Evolutionary conservation across 2,113 vertebrate genomes (phyloP).

Genomic region (Pelecanoides urinatrix): DNA sequence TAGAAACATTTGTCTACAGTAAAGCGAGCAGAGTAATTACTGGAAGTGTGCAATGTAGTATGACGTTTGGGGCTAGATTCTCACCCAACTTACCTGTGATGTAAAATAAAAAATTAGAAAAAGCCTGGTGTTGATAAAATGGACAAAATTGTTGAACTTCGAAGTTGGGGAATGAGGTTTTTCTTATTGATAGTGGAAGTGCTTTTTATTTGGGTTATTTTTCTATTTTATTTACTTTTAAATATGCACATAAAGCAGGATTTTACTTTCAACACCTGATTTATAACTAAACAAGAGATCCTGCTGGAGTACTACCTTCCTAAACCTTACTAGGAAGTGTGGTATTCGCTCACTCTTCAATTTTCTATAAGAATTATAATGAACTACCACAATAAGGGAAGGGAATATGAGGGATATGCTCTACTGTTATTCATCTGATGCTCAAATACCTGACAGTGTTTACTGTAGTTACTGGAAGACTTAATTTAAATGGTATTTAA

Average conservation of each 20-base stretch:
- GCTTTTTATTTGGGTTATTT: background rate
- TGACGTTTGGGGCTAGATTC: background rate
- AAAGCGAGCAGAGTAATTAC: background rate
- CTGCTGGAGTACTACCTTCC: background rate
- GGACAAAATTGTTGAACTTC: background rate
- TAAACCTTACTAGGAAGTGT: background rate
- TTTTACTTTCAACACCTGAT: background rate
- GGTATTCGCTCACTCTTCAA: background rate
- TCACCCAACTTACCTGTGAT: background rate
- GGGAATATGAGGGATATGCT: background rate
- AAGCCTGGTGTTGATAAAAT: background rate
- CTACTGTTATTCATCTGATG: background rate
- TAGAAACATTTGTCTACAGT: background rate
- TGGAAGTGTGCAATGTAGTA: background rate
- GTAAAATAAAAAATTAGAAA: background rate
- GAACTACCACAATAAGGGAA: background rate
- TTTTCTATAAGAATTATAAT: background rate
- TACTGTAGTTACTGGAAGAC: background rate
- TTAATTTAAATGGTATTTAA: background rate
- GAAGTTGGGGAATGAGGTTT: background rate
- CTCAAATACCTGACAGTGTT: background rate
- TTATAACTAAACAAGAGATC: background rate
- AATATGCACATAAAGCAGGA: background rate
- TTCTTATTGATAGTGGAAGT: background rate
- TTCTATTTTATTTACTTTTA: background rate